phyloP scores from a whole-genome alignment of 2,888 invertebrate species.

The Limnephilus marmoratus region DNA sequence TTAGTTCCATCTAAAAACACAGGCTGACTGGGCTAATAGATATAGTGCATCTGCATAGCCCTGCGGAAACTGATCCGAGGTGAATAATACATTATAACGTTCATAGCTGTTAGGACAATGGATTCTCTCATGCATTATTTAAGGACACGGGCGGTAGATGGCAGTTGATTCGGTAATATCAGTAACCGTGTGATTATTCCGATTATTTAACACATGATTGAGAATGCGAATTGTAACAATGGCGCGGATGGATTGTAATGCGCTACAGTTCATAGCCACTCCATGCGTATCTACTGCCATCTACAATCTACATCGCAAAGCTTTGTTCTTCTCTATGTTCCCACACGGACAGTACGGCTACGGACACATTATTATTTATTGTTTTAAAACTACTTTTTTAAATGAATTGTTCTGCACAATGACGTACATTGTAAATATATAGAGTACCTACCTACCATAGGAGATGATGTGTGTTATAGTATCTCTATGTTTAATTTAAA shows the following conservation, averaged over 20 bases:
- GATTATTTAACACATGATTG: constrained; percentile 46
- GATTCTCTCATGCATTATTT: neutral
- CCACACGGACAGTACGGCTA: constrained; percentile 13
- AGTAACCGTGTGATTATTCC: neutral
- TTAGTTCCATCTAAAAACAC: too few relatives aligned
- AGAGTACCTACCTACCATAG: neutral
- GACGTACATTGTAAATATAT: neutral
- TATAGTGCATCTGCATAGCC: neutral
- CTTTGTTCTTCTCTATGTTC: constrained; percentile 33
- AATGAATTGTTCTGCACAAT: neutral
- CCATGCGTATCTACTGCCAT: constrained; percentile 19
- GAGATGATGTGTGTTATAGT: neutral
- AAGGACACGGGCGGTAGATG: neutral
- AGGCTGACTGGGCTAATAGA: too few relatives aligned
- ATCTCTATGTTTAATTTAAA: too few relatives aligned
- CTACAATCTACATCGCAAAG: constrained; percentile 4
- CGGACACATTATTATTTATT: neutral
- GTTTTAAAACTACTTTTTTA: constrained; percentile 47
- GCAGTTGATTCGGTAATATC: neutral
- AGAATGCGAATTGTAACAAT: constrained; percentile 25
- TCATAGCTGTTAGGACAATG: neutral
- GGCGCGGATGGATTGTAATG: neutral
- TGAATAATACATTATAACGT: neutral
- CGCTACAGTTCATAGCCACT: constrained; percentile 2
- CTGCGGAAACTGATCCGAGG: neutral